These are phyloP conservation scores for Rhinichthys klamathensis DNA, from an alignment of 2,113 vertebrate genomes.

Conservation along the genomic window DNA sequence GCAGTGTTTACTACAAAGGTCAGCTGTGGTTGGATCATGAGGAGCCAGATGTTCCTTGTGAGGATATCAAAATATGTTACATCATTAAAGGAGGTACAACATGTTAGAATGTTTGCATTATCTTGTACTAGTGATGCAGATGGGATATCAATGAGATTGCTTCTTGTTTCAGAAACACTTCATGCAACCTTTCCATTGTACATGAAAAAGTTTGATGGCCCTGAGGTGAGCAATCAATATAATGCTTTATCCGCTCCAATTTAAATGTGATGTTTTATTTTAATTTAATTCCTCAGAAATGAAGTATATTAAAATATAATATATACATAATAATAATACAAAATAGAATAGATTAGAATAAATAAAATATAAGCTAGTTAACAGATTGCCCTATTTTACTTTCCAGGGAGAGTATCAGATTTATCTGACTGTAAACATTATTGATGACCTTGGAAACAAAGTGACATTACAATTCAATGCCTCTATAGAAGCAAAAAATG, in stretches of 20 bases:
- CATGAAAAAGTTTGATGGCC: background rate
- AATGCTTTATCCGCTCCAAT: background rate
- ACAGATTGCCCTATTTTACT: background rate
- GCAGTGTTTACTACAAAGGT: background rate
- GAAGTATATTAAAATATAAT: background rate
- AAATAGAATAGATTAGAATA: too few relatives aligned
- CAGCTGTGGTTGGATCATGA: conserved; percentile 6
- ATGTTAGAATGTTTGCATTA: background rate
- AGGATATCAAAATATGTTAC: conserved; percentile 7
- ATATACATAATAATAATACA: background rate
- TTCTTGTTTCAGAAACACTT: conserved; percentile 41
- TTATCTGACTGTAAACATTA: background rate
- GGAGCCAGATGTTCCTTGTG: background rate
- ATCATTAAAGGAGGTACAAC: conserved; percentile 49
- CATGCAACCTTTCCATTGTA: background rate
- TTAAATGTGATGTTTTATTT: background rate
- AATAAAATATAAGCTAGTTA: background rate
- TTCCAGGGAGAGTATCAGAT: conserved; percentile 18
- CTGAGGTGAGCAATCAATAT: conserved; percentile 24
- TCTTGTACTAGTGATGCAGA: background rate
- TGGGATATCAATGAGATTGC: background rate
- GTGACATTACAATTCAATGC: background rate
- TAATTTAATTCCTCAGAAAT: background rate
- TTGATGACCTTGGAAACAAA: conserved; percentile 29
- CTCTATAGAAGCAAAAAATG: background rate